Percentiles rank a stretch among this genome's conserved stretches.
Conservation (phyloP, 2,113 vertebrate species). For the Micronycteris hirsuta region DNA sequence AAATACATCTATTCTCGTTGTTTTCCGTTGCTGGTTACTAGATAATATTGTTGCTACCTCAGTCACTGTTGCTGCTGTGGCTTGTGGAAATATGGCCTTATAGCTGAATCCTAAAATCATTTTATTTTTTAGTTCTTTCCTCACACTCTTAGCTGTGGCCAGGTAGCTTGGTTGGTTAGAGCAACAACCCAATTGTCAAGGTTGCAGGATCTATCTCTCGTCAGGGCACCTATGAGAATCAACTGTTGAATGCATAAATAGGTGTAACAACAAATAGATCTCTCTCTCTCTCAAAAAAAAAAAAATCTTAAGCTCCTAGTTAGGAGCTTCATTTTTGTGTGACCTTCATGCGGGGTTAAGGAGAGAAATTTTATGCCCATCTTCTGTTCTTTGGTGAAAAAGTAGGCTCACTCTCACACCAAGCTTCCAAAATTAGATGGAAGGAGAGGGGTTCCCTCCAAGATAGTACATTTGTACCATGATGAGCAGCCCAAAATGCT, state of each 20-base stretch:
- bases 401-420: background rate
- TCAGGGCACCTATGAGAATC: too few species aligned
- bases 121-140: background rate
- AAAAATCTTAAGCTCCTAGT: background rate
- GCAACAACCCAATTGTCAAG: too few species aligned
- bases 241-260: too few species aligned
- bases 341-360: background rate
- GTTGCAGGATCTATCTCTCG: too few species aligned
- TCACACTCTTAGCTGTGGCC: background rate
- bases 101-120: background rate
- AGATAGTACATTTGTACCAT: background rate
- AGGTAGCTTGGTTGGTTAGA: too few species aligned
- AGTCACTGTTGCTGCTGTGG: background rate
- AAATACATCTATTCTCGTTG: background rate
- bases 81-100: background rate
- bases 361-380: background rate
- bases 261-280: too few species aligned
- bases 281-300: too few species aligned
- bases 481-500: background rate
- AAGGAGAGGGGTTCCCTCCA: background rate
- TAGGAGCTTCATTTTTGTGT: background rate
- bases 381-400: background rate
- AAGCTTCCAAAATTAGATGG: background rate
- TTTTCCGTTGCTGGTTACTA: background rate
- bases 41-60: background rate